Conservation (phyloP, 2,113 vertebrate genomes). For the Pedetes capensis region DNA sequence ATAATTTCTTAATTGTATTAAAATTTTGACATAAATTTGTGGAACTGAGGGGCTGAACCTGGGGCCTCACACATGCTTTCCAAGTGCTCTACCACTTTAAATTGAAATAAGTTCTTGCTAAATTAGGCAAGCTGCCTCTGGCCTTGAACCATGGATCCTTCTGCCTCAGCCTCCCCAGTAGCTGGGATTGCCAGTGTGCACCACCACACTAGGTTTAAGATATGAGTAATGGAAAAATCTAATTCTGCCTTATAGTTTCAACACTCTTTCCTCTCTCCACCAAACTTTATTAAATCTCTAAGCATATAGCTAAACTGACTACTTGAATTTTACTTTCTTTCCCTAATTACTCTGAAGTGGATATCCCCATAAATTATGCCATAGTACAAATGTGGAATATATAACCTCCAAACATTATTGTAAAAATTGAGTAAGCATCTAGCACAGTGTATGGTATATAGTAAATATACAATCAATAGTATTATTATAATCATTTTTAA, state of each 20-base stretch:
- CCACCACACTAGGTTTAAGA: not conserved
- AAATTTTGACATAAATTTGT: conserved; percentile 15
- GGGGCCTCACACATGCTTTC: too few species aligned
- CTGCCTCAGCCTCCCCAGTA: too few species aligned
- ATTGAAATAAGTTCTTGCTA: too few species aligned
- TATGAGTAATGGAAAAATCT: conserved; percentile 17
- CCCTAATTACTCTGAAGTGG: not conserved
- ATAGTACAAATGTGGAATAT: not conserved
- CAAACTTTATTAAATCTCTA: conserved; percentile 29
- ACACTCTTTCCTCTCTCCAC: not conserved
- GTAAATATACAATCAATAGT: not conserved
- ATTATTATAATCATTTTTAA: not conserved
- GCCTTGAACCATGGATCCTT: too few species aligned
- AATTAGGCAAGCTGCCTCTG: too few species aligned
- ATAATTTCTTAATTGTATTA: not conserved
- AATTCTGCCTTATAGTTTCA: conserved; percentile 35
- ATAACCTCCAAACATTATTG: not conserved
- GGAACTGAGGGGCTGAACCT: too few species aligned
- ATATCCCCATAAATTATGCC: too few species aligned
- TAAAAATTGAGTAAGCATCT: not conserved
- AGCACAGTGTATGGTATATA: not conserved
- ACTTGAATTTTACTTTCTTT: conserved; percentile 26
- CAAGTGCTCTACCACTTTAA: too few species aligned
- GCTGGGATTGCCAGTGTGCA: too few species aligned
- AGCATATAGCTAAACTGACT: not conserved